Base-by-base conservation (phyloP, 2,888 invertebrate genomes). In the Orthosia gracilis region DNA sequence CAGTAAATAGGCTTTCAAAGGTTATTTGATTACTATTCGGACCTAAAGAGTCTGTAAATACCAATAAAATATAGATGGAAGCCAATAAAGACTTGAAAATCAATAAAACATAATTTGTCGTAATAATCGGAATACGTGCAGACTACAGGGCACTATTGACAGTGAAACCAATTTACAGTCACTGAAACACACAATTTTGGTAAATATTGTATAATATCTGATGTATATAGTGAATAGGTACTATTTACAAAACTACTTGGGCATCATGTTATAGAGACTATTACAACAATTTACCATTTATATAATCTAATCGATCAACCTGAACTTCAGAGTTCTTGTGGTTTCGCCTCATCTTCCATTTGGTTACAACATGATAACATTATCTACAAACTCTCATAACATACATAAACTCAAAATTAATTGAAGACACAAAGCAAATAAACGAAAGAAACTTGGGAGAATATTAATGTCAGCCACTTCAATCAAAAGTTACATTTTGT, bases 401-500 rank as follows among this genome's bases (percentile, higher is more conserved):
- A 67, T 26, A 54, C 18, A 40, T 55, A n/a, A 65, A 62, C n/a
- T 40, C 26, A 21, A 65, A 62, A 67, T 64, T 71, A 67, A 82
- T 82, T 64, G 49, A 31, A 71, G 69, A 66, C 52, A 65, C 13
- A n/a, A 49, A 49, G 23, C 50, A 13, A 62, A 58, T 26, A 62
- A 63, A 76, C 49, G 54, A 50, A 26, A 71, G 13, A 23, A 55
- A 78, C 26, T 72, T 64, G 21, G 21, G 40, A 63, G 71, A 67
- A 58, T 40, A 63, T 79, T 61, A 71, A 63, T 45, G 69, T 17
- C 18, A 58, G 18, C 47, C 61, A 57, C 57, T 66, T 65, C 15
- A 59, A 57, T 79, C 62, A 59, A 83, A 81, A 83, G 59, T 72
- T 79, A 55, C 55, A 57, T 66, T 58, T 58, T 69, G 23, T 13